Evolutionary conservation across 2,113 vertebrate species (phyloP).

Genomic region (Pelecanus crispus): DNA sequence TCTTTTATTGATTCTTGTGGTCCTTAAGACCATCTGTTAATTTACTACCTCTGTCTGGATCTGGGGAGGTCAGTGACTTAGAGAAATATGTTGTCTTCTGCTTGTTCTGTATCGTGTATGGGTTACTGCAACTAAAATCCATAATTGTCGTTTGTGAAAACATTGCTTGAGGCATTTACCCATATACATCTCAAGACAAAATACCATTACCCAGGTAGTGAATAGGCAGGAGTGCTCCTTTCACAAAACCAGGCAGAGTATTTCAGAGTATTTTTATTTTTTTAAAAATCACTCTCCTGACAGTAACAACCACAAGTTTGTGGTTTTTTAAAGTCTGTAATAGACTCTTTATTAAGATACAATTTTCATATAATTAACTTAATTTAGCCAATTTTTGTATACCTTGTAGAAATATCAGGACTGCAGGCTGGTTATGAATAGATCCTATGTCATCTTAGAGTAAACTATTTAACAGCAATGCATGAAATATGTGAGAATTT

Average conservation of each 20-base stretch:
- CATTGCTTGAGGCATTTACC: not conserved
- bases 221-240: not conserved
- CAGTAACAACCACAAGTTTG: not conserved
- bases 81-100: not conserved
- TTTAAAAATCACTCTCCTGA: not conserved
- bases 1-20: not conserved
- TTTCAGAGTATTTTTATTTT: rapidly evolving
- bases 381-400: not conserved
- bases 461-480: not conserved
- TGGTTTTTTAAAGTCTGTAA: not conserved
- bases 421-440: not conserved
- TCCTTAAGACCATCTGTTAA: not conserved
- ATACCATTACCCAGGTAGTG: not conserved
- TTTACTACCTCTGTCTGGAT: not conserved
- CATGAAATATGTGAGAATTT: not conserved
- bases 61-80: not conserved
- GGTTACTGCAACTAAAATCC: not conserved
- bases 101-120: not conserved
- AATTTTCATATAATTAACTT: not conserved
- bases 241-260: not conserved
- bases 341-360: not conserved
- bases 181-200: not conserved
- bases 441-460: not conserved
- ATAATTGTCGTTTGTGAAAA: not conserved
- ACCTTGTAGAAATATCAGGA: not conserved